Percentiles rank a stretch among this genome's conserved stretches.
These are phyloP conservation scores for Melanostoma scalare DNA, from an alignment of 2,888 invertebrate genomes.

Conservation along the genomic window DNA sequence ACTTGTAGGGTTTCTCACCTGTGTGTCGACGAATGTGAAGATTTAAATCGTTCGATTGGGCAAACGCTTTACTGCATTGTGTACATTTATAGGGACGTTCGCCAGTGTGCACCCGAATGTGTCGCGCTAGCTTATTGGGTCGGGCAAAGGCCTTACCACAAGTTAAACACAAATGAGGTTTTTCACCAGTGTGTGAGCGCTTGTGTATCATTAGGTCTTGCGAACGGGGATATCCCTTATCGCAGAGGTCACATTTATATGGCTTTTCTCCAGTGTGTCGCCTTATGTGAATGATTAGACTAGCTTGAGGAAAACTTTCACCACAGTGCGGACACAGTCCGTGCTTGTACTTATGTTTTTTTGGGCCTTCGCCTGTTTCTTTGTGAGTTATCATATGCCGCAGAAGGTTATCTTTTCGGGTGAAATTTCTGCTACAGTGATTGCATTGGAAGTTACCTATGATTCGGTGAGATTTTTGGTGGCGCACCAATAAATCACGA, in stretches of 20 bases:
- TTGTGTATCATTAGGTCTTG: slow-evolving; percentile 85
- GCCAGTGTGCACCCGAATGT: slow-evolving; percentile 84
- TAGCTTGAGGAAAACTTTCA: slow-evolving; percentile 84
- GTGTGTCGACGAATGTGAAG: slow-evolving; percentile 88
- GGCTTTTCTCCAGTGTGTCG: slow-evolving; percentile 87
- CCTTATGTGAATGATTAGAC: slow-evolving; percentile 86
- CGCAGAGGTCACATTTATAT: slow-evolving; percentile 85
- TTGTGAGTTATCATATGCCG: slow-evolving; percentile 83
- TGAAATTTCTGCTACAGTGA: slow-evolving; percentile 82
- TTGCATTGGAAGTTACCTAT: slow-evolving; percentile 75
- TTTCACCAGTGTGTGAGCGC: slow-evolving; percentile 85
- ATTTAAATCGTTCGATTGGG: slow-evolving; percentile 88
- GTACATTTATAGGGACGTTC: slow-evolving; percentile 85
- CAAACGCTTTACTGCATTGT: slow-evolving; percentile 83
- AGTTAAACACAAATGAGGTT: slow-evolving; percentile 82
- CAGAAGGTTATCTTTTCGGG: slow-evolving; percentile 84
- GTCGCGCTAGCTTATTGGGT: slow-evolving; percentile 84
- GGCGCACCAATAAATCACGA: slow-evolving; percentile 75
- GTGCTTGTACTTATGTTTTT: slow-evolving; percentile 78
- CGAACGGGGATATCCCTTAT: slow-evolving; percentile 85
- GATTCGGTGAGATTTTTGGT: slow-evolving; percentile 69
- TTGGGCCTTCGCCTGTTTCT: slow-evolving; percentile 75
- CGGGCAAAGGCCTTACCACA: slow-evolving; percentile 83
- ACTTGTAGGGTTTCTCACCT: slow-evolving; percentile 86
- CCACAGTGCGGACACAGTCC: slow-evolving; percentile 84